phyloP scores from a whole-genome alignment of 2,113 vertebrate genomes.

The Mixornis gularis region DNA sequence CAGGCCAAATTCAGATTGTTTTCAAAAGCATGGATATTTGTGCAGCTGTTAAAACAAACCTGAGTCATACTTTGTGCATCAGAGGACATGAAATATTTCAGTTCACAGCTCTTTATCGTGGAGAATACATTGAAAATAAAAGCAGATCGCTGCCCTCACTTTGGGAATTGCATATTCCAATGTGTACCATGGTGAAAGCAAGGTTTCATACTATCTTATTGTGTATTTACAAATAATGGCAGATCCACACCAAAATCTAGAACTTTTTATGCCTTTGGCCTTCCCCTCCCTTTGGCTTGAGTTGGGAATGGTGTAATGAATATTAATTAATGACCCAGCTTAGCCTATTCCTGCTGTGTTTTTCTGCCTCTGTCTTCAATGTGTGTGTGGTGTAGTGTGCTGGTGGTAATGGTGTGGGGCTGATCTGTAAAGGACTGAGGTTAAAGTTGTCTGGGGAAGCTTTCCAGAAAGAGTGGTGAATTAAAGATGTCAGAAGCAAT shows the following conservation, averaged over 20 bases:
- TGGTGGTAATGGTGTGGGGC: not conserved
- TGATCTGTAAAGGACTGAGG: not conserved
- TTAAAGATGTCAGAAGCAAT: constrained; percentile 45
- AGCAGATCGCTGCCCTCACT: not conserved
- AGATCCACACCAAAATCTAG: not conserved
- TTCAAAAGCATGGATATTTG: constrained; percentile 27
- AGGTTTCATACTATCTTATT: not conserved
- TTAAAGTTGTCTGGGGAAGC: constrained; percentile 25
- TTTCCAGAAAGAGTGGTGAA: constrained; percentile 13
- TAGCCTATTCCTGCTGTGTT: not conserved
- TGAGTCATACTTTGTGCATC: not conserved
- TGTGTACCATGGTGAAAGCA: not conserved
- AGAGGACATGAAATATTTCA: not conserved
- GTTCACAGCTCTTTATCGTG: not conserved
- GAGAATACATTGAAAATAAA: not conserved
- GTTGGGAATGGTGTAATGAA: not conserved
- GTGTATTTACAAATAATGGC: not conserved
- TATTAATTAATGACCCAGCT: not conserved
- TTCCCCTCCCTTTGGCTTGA: not conserved
- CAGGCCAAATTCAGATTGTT: constrained; percentile 24
- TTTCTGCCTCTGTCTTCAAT: not conserved
- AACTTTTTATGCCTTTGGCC: not conserved
- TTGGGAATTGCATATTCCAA: not conserved
- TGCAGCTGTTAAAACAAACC: constrained; percentile 45
- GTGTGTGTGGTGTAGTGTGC: not conserved